Base-by-base conservation (phyloP, 2,888 invertebrate species). In the Marronus borbonicus region DNA sequence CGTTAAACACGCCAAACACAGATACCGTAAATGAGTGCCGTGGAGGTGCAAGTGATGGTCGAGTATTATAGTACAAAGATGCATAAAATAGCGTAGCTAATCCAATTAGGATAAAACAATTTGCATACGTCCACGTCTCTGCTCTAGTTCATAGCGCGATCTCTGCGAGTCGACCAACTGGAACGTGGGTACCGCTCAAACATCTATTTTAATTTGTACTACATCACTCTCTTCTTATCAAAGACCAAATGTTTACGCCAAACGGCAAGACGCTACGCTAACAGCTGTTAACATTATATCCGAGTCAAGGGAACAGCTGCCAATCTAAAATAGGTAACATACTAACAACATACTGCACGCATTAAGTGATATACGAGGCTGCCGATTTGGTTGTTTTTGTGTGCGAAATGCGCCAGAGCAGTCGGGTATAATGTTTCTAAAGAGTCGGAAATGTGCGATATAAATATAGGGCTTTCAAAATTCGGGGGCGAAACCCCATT, bases 161-260 rank as follows among this genome's bases (percentile, higher is more conserved):
- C 50, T 36, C 24, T 52, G 52, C 55, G 39, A 70, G 36, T 70
- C 70, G 70, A 12, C 58, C 31, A 5, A 58, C 31, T 70, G 70
- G 70, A 70, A 70, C 70, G 58, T 44, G 2, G 12, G 44, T 31
- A 70, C 55, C 14, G 55, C 36, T 70, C 55, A 31, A 36, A 52
- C 55, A 70, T 70, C 70, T 58, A 70, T 58, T 70, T 58, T 36
- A 70, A 70, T 70, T 70, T 70, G 58, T 55, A 70, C 70, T 39
- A 58, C 58, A 70, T 70, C 70, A 36, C 55, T n/a, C 55, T 55
- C n/a, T 28, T 70, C 58, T 70, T 70, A 70, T 70, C 70, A 70
- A 55, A 70, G 17, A 55, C 55, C 58, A 70, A 70, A 70, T 70
- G 70, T 70, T 70, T 70, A 55, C 58, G 55, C 55, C 36, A 36